Base-by-base conservation (phyloP, 1,140 invertebrate genomes). In the Sitodiplosis mosellana region DNA sequence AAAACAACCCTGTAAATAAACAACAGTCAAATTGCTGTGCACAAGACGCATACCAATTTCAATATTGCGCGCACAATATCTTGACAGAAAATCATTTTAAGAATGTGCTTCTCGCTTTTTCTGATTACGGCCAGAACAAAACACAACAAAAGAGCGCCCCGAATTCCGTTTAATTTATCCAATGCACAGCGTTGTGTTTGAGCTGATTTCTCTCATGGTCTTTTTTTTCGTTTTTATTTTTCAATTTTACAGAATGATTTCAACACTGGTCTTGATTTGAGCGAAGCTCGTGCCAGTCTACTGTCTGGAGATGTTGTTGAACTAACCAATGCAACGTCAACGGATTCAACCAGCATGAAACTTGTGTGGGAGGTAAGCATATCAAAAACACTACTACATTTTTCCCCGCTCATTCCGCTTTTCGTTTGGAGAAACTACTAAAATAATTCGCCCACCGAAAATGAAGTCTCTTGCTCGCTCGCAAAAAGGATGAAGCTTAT, bases 321-420 rank as follows among this genome's bases (percentile, higher is more conserved):
- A 57, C 70, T 93, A 22, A 78, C 75, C 44, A 80, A 88, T 63
- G 82, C 84, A 12, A 80, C 83, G 46, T 73, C 85, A 5, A 72
- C 88, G 22, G 83, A 82, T 55, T 82, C 87, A 1, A 86, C 80
- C 33, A 78, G 81, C 33, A 79, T 92, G 53, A 83, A 83, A 60
- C 67, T 93, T 34, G 76, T 76, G 50, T 94, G 89, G 89, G 79
- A 85, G 74, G 79, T 83, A 60, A 59, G 60, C 57, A 49, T 34
- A 36, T n/a, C 33, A 33, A 38, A n/a, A 38, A 3, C 5, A 38
- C 14, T n/a, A 38, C 15, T 3, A 38, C 14, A 17, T 38, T 38
- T 38, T 38, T n/a, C 14, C 12, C n/a, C n/a, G n/a, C n/a, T n/a
- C n/a, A n/a, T 17, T n/a, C 14, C 14, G 36, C 5, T 38, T 7